These are phyloP conservation scores for Gastracanthus pulcherrimus DNA, from an alignment of 2,888 invertebrate genomes.

Conservation along the genomic window DNA sequence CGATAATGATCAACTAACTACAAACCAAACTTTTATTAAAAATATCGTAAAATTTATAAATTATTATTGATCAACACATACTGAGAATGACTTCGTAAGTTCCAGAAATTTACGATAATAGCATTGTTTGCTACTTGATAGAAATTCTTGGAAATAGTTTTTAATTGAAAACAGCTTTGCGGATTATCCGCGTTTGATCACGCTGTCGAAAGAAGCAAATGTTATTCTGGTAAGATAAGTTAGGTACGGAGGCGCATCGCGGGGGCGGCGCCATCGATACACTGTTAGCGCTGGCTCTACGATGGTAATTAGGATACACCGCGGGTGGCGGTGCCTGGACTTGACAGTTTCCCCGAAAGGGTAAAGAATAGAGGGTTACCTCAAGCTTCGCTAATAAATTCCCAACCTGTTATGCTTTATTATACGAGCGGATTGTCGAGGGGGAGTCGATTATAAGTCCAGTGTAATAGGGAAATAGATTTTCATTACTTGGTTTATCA, in stretches of 20 bases:
- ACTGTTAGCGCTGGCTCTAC: background rate
- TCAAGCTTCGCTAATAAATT: slow-evolving; percentile 71
- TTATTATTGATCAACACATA: too few species aligned
- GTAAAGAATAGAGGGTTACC: slow-evolving; percentile 66
- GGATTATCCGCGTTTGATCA: background rate
- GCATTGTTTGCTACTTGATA: too few species aligned
- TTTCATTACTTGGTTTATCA: background rate
- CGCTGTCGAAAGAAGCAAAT: background rate
- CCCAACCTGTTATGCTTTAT: slow-evolving; percentile 64
- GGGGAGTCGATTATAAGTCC: background rate
- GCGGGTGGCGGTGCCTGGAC: slow-evolving; percentile 70
- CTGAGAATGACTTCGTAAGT: too few species aligned
- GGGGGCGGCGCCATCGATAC: background rate
- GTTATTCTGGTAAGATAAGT: background rate
- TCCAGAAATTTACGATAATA: too few species aligned
- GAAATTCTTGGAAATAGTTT: background rate
- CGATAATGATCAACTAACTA: too few species aligned
- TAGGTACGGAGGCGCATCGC: background rate
- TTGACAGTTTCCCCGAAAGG: slow-evolving; percentile 71
- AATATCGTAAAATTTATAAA: too few species aligned
- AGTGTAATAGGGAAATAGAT: background rate
- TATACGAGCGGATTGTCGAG: slow-evolving; percentile 38
- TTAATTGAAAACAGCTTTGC: background rate
- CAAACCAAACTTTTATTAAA: too few species aligned
- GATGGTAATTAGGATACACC: slow-evolving; percentile 68